Evolutionary conservation across 2,888 invertebrate genomes (phyloP), one percentile per base, ranked within the genome.

Genomic region (Agonopterix heracliana): DNA sequence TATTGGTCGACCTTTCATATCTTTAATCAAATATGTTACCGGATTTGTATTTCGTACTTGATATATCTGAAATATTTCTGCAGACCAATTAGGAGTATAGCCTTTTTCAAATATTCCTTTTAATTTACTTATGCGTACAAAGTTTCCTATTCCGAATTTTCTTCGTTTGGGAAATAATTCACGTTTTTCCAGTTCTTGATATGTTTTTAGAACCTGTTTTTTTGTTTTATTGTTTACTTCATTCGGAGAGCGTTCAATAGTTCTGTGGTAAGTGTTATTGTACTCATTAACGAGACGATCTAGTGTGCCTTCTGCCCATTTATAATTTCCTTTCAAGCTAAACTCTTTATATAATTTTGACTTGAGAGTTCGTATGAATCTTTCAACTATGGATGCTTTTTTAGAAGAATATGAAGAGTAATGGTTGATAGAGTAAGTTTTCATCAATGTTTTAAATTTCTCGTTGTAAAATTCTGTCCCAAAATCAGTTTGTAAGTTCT

Each of bases 41-140:
- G 47, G 47, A 12, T 46, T 40, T 1, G 46, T 26, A 26, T 3
- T n/a, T 9, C 45, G 10, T 2, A 46, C 41, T 26, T 40, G 40
- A 17, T 41, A 46, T 11, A 67, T 59, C 51, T 55, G 59, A 54
- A 69, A 68, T 42, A 66, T 54, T 54, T 67, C 66, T 5, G 59
- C 61, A n/a, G 62, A 59, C 64, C 66, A 71, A 44, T 61, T 61
- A 1, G 66, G 62, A n/a, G n/a, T n/a, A n/a, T n/a, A n/a, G n/a
- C n/a, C n/a, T n/a, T n/a, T n/a, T n/a, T n/a, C n/a, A n/a, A 66
- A 63, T 8, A 45, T 17, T 45, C 48, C 46, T 44, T 57, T 55
- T 38, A 54, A 53, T 49, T 62, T 62, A 42, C 63, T 63, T 36
- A 62, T 56, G 12, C 64, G 54, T 4, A 64, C 64, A 11, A 36